Conservation (phyloP, 2,113 vertebrate species). For the Rhagologus leucostigma region DNA sequence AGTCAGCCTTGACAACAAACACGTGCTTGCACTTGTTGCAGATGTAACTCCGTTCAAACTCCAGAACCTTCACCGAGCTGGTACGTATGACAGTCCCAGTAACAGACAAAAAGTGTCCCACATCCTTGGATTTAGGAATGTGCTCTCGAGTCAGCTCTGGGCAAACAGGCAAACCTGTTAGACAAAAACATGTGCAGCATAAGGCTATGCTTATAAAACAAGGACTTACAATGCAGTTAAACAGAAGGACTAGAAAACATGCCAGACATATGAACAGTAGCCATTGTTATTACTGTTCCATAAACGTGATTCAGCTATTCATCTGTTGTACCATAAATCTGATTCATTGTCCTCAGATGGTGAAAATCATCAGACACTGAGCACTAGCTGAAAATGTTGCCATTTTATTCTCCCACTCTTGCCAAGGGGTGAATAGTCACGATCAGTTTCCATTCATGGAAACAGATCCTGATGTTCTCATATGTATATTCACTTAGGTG, state of each 20-base stretch:
- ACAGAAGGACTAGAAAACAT: neutral
- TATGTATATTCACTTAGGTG: neutral
- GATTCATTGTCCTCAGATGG: neutral
- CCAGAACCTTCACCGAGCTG: slow-evolving; percentile 88
- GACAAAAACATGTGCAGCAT: neutral
- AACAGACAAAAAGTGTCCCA: slow-evolving; percentile 91
- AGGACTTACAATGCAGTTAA: neutral
- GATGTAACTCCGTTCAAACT: slow-evolving; percentile 90
- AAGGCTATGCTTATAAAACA: neutral
- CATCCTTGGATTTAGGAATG: slow-evolving; percentile 88
- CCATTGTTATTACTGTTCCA: neutral
- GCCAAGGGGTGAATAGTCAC: neutral
- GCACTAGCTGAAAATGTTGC: neutral
- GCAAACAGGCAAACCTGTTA: slow-evolving; percentile 88
- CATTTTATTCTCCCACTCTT: neutral
- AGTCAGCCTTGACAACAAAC: slow-evolving; percentile 82
- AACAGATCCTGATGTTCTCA: neutral
- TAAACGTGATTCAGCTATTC: neutral
- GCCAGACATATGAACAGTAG: neutral
- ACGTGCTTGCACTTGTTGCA: slow-evolving; percentile 88
- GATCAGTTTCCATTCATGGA: neutral
- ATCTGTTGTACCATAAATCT: neutral
- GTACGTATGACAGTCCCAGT: slow-evolving; percentile 93
- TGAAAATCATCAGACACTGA: neutral
- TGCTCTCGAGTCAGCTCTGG: slow-evolving; percentile 92